Conservation (phyloP, 2,113 vertebrate genomes). For the Albula glossodonta region DNA sequence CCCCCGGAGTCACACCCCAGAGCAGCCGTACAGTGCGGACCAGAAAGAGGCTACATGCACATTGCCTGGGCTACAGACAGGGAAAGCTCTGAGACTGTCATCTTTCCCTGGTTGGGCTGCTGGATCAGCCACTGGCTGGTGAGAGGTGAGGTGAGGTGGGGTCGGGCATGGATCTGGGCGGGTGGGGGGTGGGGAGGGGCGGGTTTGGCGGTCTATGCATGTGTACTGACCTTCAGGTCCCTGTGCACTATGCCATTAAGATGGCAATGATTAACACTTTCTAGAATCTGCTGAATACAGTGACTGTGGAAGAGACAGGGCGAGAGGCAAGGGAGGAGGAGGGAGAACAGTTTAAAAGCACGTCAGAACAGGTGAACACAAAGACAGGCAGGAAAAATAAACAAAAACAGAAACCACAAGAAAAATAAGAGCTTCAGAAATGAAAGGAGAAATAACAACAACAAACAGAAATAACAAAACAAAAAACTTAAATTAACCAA, state of each 20-base stretch:
- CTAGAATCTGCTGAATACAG: conserved; percentile 99
- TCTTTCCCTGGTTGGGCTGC: background rate
- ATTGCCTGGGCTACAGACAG: conserved; percentile 32
- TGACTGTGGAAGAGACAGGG: conserved; percentile 89
- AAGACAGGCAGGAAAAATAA: conserved; percentile 39
- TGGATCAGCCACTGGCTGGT: conserved; percentile 5
- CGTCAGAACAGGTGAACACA: conserved; percentile 68
- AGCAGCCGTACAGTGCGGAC: conserved; percentile 69
- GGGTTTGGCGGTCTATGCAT: conserved; percentile 24
- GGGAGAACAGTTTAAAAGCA: conserved; percentile 83
- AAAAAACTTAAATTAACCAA: background rate
- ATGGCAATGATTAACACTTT: conserved; percentile 98
- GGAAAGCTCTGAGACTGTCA: conserved; percentile 30
- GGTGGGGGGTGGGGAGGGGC: conserved; percentile 12
- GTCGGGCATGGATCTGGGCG: conserved; percentile 40
- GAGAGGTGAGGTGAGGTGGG: conserved; percentile 22
- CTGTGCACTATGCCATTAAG: conserved; percentile 96
- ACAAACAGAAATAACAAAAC: conserved; percentile 24
- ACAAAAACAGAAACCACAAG: conserved; percentile 33
- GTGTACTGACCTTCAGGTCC: conserved; percentile 97
- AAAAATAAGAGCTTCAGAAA: conserved; percentile 3
- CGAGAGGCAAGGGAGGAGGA: conserved; percentile 72
- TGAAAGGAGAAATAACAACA: background rate
- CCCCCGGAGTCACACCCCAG: conserved; percentile 62
- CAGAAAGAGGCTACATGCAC: conserved; percentile 80